These are phyloP conservation scores for Ruditapes philippinarum DNA, from an alignment of 1,140 invertebrate genomes.

Conservation along the genomic window DNA sequence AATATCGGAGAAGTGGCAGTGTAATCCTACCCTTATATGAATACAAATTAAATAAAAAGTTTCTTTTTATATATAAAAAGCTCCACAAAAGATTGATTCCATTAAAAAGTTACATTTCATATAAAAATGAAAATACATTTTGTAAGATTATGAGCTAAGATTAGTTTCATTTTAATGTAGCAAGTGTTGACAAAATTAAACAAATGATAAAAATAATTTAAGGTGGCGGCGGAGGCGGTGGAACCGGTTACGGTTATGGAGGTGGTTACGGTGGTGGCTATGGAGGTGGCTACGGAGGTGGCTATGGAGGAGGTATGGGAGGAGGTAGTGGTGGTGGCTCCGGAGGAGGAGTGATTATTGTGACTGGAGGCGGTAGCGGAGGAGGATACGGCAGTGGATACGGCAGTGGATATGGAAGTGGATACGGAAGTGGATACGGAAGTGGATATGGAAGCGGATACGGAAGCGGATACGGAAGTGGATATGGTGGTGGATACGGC, in stretches of 20 bases:
- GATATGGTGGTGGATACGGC: neutral
- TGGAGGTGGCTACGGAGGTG: neutral
- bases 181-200: too few relatives aligned
- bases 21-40: neutral
- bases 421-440: neutral
- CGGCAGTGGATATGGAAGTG: neutral
- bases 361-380: neutral
- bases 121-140: too few relatives aligned
- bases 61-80: neutral
- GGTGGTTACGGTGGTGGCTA: neutral
- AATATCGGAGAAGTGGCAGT: too few relatives aligned
- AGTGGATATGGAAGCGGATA: neutral
- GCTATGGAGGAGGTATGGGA: neutral
- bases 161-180: too few relatives aligned
- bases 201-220: too few relatives aligned
- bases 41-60: neutral
- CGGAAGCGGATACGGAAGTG: conserved; percentile 8
- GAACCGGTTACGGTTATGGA: neutral
- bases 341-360: neutral
- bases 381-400: neutral
- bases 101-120: neutral
- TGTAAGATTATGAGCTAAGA: too few relatives aligned
- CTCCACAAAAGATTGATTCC: neutral
- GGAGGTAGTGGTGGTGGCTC: neutral
- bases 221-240: too few relatives aligned